Percentiles rank a stretch among this genome's conserved stretches.
These are phyloP conservation scores for Pantala flavescens DNA, from an alignment of 1,140 invertebrate genomes.

Conservation along the genomic window DNA sequence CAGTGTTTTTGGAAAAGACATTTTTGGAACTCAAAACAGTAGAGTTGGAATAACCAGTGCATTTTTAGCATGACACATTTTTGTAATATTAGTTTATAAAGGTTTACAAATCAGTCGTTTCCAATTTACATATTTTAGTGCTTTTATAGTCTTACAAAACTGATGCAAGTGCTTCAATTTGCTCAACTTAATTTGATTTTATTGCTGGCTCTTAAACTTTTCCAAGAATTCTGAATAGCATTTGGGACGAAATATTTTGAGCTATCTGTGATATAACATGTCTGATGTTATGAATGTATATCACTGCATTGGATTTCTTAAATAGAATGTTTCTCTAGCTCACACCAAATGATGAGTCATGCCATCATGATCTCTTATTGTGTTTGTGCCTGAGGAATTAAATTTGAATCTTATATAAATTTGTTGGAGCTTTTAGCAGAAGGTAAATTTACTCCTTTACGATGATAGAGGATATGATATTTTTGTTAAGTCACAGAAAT, in stretches of 20 bases:
- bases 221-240: neutral
- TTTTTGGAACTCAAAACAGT: neutral
- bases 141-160: no score
- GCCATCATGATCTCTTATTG: constrained; percentile 6
- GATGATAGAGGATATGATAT: neutral
- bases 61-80: neutral
- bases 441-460: neutral
- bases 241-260: neutral
- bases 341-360: neutral
- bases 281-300: neutral
- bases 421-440: constrained; percentile 1
- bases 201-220: neutral
- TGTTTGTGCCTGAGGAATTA: neutral
- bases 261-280: constrained; percentile 6
- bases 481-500: neutral
- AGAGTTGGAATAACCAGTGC: neutral
- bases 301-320: neutral
- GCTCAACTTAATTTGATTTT: neutral
- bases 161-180: neutral
- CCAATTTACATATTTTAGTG: no score
- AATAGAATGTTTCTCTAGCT: neutral
- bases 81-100: neutral
- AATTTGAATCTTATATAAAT: neutral
- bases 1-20: constrained; percentile 6
- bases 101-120: no score